phyloP scores from a whole-genome alignment of 1,140 invertebrate species.

The Pygmarrhopalites habei region DNA sequence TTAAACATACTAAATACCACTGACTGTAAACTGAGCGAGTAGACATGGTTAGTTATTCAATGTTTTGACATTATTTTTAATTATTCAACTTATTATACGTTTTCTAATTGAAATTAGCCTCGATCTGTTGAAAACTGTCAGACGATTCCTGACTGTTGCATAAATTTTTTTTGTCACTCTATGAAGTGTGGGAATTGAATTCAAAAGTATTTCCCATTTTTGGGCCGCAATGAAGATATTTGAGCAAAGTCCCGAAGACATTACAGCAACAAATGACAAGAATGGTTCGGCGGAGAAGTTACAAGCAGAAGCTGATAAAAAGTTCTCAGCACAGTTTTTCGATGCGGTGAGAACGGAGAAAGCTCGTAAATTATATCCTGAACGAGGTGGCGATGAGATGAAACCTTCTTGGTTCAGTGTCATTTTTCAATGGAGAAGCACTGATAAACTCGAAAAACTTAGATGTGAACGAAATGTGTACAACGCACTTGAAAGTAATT shows the following conservation, averaged over 20 bases:
- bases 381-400: slow-evolving; percentile 58
- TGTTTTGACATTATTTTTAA: too few relatives aligned
- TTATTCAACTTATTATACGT: too few relatives aligned
- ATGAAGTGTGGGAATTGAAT: too few relatives aligned
- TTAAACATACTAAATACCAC: too few relatives aligned
- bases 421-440: slow-evolving; percentile 52
- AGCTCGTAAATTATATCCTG: slow-evolving; percentile 64
- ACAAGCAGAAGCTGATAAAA: not conserved
- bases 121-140: too few relatives aligned
- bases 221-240: not conserved
- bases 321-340: not conserved
- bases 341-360: slow-evolving; percentile 15
- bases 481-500: slow-evolving; percentile 61
- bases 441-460: slow-evolving; percentile 59
- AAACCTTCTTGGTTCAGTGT: slow-evolving; percentile 51
- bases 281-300: not conserved
- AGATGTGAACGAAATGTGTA: slow-evolving; percentile 76
- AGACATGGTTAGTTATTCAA: too few relatives aligned
- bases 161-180: too few relatives aligned
- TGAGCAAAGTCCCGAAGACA: not conserved
- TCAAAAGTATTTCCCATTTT: not conserved
- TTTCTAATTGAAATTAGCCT: too few relatives aligned
- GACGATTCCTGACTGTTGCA: too few relatives aligned
- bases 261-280: not conserved
- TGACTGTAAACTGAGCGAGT: too few relatives aligned